A percentile compares a stretch with the other conserved stretches of the same genome.
Conservation (phyloP, 2,888 invertebrate genomes). For the Nebria brevicollis region DNA sequence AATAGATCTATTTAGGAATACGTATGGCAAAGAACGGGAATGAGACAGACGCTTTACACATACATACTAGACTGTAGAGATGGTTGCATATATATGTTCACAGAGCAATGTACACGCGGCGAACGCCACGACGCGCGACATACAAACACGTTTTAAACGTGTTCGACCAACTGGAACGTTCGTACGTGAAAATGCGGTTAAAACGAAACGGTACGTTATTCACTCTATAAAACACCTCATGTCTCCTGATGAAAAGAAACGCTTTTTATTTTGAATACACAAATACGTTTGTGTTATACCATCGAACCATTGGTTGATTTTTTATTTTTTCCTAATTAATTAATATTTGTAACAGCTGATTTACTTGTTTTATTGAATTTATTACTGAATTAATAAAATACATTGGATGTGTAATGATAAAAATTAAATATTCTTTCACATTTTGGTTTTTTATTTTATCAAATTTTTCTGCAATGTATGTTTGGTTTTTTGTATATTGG, state of each 20-base stretch:
- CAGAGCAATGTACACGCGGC: not conserved
- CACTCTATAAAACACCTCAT: not conserved
- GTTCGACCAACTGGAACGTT: slow-evolving; percentile 18
- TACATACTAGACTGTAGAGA: too few relatives aligned
- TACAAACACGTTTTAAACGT: slow-evolving; percentile 7
- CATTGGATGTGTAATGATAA: too few relatives aligned
- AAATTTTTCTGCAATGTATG: too few relatives aligned
- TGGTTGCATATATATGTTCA: not conserved
- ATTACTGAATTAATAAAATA: too few relatives aligned
- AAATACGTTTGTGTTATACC: not conserved
- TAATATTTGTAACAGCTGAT: too few relatives aligned
- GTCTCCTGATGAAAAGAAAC: not conserved
- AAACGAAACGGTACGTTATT: slow-evolving; percentile 10
- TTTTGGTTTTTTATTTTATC: too few relatives aligned
- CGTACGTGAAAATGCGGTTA: slow-evolving; percentile 15
- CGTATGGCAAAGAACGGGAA: not conserved
- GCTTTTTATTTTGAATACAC: not conserved
- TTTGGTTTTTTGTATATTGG: too few relatives aligned
- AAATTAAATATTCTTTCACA: too few relatives aligned
- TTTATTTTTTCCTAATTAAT: too few relatives aligned
- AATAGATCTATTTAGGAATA: not conserved
- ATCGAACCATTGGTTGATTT: too few relatives aligned
- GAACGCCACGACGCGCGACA: slow-evolving; percentile 16
- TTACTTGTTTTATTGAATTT: too few relatives aligned
- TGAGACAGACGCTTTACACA: not conserved